These are phyloP conservation scores for Zelleria hepariella DNA, from an alignment of 2,888 invertebrate genomes.

Conservation along the genomic window DNA sequence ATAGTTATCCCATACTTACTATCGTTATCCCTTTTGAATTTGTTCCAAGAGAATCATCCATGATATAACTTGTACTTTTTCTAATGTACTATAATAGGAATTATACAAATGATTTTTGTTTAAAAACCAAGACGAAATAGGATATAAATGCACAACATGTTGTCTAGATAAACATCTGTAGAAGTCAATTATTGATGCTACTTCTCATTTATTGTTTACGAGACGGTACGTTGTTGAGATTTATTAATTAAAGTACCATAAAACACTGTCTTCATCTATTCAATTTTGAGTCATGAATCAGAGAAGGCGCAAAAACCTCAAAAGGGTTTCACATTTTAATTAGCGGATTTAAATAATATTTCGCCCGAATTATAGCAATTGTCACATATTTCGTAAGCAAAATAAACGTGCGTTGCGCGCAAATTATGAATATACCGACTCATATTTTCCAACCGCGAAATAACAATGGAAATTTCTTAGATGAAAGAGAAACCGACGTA, in stretches of 20 bases:
- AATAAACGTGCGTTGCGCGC: background rate
- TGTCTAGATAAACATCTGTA: background rate
- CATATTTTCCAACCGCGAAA: background rate
- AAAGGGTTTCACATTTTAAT: background rate
- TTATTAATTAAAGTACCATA: conserved; percentile 26
- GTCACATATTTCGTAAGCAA: background rate
- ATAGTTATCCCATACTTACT: background rate
- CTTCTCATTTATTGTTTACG: conserved; percentile 27
- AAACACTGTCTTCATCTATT: background rate
- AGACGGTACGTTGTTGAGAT: conserved; percentile 32
- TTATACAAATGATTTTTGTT: background rate
- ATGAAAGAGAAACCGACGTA: background rate
- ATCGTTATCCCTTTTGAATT: background rate
- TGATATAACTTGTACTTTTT: background rate
- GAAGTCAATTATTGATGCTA: conserved; percentile 10
- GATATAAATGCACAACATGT: background rate
- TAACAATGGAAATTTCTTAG: background rate
- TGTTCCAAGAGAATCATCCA: background rate
- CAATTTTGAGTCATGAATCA: background rate
- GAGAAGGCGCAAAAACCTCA: background rate
- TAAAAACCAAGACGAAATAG: background rate
- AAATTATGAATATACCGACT: background rate
- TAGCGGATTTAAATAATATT: background rate
- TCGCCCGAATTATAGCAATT: background rate
- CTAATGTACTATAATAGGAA: background rate